These are phyloP conservation scores for Zapus hudsonius DNA, from an alignment of 2,113 vertebrate genomes.

Conservation along the genomic window DNA sequence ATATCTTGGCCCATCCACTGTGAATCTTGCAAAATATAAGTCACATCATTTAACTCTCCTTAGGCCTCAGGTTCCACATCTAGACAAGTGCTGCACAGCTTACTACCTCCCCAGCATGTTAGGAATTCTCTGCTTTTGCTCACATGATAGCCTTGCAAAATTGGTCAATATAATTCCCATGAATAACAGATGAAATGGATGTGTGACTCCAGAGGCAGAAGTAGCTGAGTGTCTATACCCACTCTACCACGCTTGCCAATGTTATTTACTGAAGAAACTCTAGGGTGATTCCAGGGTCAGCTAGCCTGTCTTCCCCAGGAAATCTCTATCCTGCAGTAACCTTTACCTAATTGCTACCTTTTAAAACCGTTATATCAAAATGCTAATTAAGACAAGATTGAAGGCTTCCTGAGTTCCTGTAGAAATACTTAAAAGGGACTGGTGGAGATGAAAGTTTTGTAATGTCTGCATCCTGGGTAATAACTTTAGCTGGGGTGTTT, in stretches of 20 bases:
- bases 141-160: not conserved
- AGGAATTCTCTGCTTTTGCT: not conserved
- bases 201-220: not conserved
- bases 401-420: slow-evolving; percentile 10
- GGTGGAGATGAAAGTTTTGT: not conserved
- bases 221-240: no score
- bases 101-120: not conserved
- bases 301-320: not conserved
- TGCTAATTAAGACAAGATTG: slow-evolving; percentile 10
- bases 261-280: not conserved
- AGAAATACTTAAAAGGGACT: not conserved
- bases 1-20: not conserved
- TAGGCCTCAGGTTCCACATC: not conserved
- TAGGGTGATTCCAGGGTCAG: not conserved
- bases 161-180: not conserved
- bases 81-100: no score
- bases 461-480: not conserved
- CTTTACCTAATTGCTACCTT: not conserved
- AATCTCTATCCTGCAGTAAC: not conserved
- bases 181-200: not conserved
- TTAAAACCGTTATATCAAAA: not conserved
- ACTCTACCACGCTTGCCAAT: not conserved
- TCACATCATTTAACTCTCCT: not conserved
- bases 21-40: not conserved
- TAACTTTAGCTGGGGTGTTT: not conserved